phyloP scores from a whole-genome alignment of 2,888 invertebrate genomes.

The Ctena decussata region DNA sequence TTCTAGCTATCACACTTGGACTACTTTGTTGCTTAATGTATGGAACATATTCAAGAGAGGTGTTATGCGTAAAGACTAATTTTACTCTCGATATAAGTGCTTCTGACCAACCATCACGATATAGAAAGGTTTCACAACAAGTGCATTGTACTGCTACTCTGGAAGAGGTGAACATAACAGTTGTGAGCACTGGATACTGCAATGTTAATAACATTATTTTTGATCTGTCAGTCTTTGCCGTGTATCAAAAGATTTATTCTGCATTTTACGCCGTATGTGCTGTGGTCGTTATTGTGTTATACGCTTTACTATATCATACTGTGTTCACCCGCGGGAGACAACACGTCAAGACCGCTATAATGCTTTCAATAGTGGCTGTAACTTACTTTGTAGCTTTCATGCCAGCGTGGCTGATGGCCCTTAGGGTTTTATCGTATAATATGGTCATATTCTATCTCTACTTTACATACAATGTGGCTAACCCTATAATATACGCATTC shows the following conservation, averaged over 20 bases:
- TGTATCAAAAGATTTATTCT: constrained; percentile 77
- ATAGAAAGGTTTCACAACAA: background rate
- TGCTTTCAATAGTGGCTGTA: too few species aligned
- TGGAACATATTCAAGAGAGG: constrained; percentile 36
- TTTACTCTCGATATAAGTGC: background rate
- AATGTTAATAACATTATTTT: constrained; percentile 60
- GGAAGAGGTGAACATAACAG: constrained; percentile 4
- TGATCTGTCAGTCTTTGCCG: constrained; percentile 63
- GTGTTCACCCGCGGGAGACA: constrained; percentile 54
- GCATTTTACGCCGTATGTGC: constrained; percentile 81
- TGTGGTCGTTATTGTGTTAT: constrained; percentile 82
- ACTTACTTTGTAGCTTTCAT: too few species aligned
- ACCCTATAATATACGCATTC: too few species aligned
- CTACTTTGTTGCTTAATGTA: constrained; percentile 64
- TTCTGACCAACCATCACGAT: too few species aligned
- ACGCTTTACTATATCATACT: constrained; percentile 77
- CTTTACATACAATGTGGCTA: too few species aligned
- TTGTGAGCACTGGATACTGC: constrained; percentile 64
- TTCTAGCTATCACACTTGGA: constrained; percentile 62
- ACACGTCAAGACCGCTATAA: too few species aligned
- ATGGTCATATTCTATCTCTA: too few species aligned
- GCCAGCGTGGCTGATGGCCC: too few species aligned
- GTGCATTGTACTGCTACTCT: background rate
- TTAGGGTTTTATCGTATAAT: too few species aligned
- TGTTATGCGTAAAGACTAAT: background rate